Conservation (phyloP, 35 echinoderm and acorn worm species). For the Stichopus chloronotus region DNA sequence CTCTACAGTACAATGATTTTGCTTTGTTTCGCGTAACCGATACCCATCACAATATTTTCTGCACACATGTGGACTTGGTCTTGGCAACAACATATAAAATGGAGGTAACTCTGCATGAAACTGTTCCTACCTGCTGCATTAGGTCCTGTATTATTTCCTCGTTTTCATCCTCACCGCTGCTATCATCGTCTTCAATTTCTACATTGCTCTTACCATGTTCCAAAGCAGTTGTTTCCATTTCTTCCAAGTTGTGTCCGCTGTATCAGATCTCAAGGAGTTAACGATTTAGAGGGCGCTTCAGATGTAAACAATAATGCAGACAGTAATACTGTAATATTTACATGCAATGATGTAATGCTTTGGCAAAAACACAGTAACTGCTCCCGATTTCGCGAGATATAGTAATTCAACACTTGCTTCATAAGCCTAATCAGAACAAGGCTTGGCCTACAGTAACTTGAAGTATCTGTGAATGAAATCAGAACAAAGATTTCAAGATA, state of each 20-base stretch:
- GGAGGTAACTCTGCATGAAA: neutral
- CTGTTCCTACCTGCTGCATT: neutral
- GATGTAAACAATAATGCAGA: conserved; percentile 3
- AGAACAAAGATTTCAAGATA: no score
- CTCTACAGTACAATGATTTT: no score
- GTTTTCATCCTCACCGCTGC: conserved; percentile 32
- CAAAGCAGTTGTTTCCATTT: neutral
- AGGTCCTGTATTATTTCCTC: conserved; percentile 36
- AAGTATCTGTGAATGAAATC: no score
- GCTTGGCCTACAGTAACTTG: no score
- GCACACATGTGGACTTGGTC: neutral
- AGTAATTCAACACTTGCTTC: no score
- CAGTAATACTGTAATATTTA: no score
- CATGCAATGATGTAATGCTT: no score
- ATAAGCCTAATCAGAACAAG: no score
- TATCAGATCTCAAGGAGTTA: neutral
- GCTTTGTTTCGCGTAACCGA: conserved; percentile 1
- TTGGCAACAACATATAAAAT: neutral
- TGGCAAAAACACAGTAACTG: no score
- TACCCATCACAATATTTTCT: neutral
- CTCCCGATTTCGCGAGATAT: no score
- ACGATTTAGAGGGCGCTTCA: conserved; percentile 13
- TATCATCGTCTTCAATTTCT: conserved; percentile 47
- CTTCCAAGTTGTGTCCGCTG: neutral
- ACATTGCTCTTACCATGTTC: neutral